Percentiles rank a stretch among this genome's conserved stretches.
Evolutionary conservation across 2,113 vertebrate species (phyloP).

Genomic region (Nothocercus julius): DNA sequence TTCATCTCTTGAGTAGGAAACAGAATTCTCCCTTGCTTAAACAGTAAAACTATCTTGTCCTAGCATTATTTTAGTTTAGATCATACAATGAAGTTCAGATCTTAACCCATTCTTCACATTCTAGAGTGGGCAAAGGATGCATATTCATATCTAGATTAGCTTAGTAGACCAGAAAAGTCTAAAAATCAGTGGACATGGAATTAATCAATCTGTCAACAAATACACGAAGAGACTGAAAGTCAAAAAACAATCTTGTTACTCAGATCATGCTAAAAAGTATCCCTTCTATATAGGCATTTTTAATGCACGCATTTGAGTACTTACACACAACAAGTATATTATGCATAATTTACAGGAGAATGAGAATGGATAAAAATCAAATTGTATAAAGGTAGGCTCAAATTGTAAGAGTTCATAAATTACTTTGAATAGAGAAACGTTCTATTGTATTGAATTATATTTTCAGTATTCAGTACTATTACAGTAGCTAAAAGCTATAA

Average conservation of each 20-base stretch:
- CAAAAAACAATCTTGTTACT: background rate
- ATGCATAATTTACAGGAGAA: background rate
- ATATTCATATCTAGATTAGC: background rate
- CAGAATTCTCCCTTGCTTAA: background rate
- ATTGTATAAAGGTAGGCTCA: background rate
- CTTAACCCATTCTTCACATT: background rate
- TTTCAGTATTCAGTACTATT: background rate
- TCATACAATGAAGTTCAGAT: background rate
- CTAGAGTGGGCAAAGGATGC: background rate
- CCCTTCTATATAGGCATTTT: background rate
- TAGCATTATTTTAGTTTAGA: background rate
- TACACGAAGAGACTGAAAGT: rapidly evolving
- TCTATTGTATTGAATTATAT: background rate
- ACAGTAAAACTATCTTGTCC: background rate
- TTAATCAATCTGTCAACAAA: background rate
- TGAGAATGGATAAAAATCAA: background rate
- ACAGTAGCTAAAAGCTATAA: background rate
- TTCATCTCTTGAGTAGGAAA: background rate
- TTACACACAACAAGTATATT: background rate
- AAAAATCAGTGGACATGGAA: background rate
- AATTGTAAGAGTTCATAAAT: background rate
- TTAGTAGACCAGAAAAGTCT: background rate
- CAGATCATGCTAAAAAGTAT: background rate
- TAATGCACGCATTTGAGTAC: background rate
- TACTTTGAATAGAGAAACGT: background rate